Evolutionary conservation across 2,113 vertebrate genomes (phyloP).

Genomic region (Theristicus caerulescens): DNA sequence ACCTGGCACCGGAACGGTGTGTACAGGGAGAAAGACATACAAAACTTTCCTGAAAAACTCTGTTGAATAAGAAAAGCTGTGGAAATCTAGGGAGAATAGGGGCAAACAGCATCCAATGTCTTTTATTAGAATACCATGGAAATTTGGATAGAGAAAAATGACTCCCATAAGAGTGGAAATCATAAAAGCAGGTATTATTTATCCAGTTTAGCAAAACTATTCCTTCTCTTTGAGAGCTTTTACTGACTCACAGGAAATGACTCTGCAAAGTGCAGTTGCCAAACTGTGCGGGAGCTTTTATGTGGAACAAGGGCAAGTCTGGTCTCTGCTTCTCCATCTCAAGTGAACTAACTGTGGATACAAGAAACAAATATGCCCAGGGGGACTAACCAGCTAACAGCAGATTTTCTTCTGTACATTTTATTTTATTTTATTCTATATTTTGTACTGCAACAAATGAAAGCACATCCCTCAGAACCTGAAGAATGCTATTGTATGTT

Average conservation of each 20-base stretch:
- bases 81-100: not conserved
- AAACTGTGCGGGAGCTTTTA: not conserved
- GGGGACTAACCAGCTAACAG: not conserved
- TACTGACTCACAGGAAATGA: not conserved
- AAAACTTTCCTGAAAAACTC: not conserved
- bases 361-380: not conserved
- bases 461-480: not conserved
- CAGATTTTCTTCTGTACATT: not conserved
- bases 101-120: not conserved
- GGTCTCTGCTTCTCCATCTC: not conserved
- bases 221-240: not conserved
- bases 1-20: rapidly evolving
- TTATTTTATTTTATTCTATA: not conserved
- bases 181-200: not conserved
- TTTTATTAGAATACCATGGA: not conserved
- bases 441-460: not conserved
- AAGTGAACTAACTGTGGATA: not conserved
- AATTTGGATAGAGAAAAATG: not conserved
- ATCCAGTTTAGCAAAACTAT: not conserved
- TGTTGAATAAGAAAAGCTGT: not conserved
- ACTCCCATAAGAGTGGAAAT: not conserved
- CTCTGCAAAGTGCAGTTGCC: not conserved
- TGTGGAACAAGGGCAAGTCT: not conserved
- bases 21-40: not conserved
- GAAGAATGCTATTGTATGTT: not conserved